These are phyloP conservation scores for Nasonia longicornis DNA, from an alignment of 1,140 invertebrate species.

Conservation along the genomic window DNA sequence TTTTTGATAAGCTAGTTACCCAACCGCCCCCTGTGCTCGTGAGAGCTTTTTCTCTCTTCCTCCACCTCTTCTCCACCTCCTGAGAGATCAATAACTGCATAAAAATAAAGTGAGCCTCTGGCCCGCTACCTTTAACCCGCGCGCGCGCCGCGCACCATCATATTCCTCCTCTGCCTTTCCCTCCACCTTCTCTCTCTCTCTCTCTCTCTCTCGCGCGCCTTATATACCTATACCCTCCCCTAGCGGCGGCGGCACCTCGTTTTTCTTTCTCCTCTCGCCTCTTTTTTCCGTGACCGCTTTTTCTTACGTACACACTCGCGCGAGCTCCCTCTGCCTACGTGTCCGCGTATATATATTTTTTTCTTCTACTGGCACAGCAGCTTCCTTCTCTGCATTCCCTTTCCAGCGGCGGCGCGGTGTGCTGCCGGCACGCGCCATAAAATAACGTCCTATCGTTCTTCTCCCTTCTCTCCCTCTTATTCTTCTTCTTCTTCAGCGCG, in stretches of 20 bases:
- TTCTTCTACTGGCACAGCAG: neutral
- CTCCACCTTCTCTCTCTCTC: slow-evolving; percentile 50
- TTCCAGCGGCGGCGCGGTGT: neutral
- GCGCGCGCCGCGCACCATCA: slow-evolving; percentile 47
- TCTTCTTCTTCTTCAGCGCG: slow-evolving; percentile 46
- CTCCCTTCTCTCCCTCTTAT: slow-evolving; percentile 24
- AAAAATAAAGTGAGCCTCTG: slow-evolving; percentile 70
- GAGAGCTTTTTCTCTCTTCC: slow-evolving; percentile 50
- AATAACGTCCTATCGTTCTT: slow-evolving; percentile 34
- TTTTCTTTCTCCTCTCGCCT: slow-evolving; percentile 43
- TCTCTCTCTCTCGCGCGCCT: slow-evolving; percentile 46
- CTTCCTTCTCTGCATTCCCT: slow-evolving; percentile 8
- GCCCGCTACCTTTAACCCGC: slow-evolving; percentile 69
- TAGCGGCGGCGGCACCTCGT: slow-evolving; percentile 33
- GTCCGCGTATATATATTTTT: slow-evolving; percentile 5
- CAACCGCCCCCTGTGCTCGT: slow-evolving; percentile 54
- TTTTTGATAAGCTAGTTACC: slow-evolving; percentile 71
- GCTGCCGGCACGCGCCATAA: slow-evolving; percentile 28
- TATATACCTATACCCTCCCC: slow-evolving; percentile 19
- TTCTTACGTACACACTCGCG: slow-evolving; percentile 33
- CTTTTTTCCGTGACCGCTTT: slow-evolving; percentile 41
- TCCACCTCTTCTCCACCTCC: slow-evolving; percentile 49
- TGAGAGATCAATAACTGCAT: slow-evolving; percentile 70
- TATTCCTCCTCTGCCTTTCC: slow-evolving; percentile 50
- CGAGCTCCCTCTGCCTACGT: slow-evolving; percentile 16